Base-by-base conservation (phyloP, 2,797 vertebrate species). In the Crocidura indochinensis region DNA sequence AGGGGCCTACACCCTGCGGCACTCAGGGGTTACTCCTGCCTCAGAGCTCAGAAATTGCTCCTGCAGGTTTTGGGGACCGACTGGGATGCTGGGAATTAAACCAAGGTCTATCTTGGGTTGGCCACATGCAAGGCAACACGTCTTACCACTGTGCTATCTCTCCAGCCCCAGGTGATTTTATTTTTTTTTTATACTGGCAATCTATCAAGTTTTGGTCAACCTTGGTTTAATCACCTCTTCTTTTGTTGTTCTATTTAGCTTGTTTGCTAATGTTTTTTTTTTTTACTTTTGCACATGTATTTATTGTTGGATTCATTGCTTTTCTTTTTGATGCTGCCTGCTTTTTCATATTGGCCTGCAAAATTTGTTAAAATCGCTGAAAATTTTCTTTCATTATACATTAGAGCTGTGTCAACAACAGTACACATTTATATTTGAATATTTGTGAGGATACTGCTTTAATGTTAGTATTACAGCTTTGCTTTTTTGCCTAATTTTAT, bases 211-310 rank as follows among this genome's bases (percentile, higher is more conserved):
- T 90, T 67, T 62, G 17, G 49, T 38, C 19, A 76, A 47, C 69
- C 75, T 8, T 90, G 47, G 19, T 47, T 74, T 86, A 29, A 86
- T 46, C 74, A 89, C 77, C 47, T 8, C 76, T 80, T 53, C 68
- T 71, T 60, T 87, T 14, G 86, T 78, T 26, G 12, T 76, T 26
- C 53, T 84, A 10, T 31, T 76, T 75, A 22, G 44, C 71, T 84
- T 92, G 79, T 38, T 90, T 68, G 62, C 56, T 81, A 67, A 60
- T 71, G 82, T 73, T 88, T 87, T 53, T 12, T 53, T 53, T 76
- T 74, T 65, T 76, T 80, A 44, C 3, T 84, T 93, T 90, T 68
- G 38, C 17, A 56, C 29, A 7, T 84, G 1, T 84, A 53, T 87
- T 87, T 64, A n/a, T 60, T 80, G 84, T 76, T 71, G 73, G 68